Conservation (phyloP, 1,140 invertebrate species). For the Drosophila arawakana region DNA sequence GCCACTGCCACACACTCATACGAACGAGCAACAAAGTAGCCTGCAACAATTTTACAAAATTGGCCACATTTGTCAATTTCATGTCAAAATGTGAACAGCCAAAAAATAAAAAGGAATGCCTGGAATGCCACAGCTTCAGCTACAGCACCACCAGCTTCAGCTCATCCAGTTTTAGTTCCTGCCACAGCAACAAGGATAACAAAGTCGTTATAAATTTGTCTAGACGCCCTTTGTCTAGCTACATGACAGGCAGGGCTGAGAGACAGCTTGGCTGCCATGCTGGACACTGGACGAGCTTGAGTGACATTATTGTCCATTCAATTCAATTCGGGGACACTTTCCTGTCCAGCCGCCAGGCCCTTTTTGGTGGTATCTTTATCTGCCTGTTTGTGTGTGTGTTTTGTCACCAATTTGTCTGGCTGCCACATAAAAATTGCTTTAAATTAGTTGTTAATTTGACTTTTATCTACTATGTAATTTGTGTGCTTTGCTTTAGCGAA, state of each 20-base stretch:
- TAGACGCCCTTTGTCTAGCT: constrained; percentile 73
- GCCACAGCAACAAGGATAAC: constrained; percentile 16
- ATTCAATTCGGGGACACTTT: constrained; percentile 40
- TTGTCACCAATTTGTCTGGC: constrained; percentile 55
- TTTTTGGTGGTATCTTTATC: background rate
- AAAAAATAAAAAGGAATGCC: constrained; percentile 52
- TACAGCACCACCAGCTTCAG: constrained; percentile 6
- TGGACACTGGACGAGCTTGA: constrained; percentile 22
- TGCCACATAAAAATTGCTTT: constrained; percentile 73
- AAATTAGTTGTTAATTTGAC: constrained; percentile 76
- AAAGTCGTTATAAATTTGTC: constrained; percentile 76
- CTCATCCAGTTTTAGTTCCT: background rate
- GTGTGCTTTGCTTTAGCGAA: constrained; percentile 2
- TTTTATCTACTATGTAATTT: constrained; percentile 28
- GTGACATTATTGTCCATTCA: constrained; percentile 55
- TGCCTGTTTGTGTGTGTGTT: background rate
- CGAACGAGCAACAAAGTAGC: constrained; percentile 1
- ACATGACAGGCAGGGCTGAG: constrained; percentile 40
- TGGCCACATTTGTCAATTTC: constrained; percentile 66
- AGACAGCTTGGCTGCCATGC: background rate
- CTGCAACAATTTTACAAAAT: constrained; percentile 23
- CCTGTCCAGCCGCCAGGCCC: background rate
- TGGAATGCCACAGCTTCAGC: constrained; percentile 48
- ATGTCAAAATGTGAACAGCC: constrained; percentile 66
- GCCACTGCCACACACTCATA: constrained; percentile 39